phyloP scores from a whole-genome alignment of 1,140 invertebrate genomes.

The Ceratina calcarata region DNA sequence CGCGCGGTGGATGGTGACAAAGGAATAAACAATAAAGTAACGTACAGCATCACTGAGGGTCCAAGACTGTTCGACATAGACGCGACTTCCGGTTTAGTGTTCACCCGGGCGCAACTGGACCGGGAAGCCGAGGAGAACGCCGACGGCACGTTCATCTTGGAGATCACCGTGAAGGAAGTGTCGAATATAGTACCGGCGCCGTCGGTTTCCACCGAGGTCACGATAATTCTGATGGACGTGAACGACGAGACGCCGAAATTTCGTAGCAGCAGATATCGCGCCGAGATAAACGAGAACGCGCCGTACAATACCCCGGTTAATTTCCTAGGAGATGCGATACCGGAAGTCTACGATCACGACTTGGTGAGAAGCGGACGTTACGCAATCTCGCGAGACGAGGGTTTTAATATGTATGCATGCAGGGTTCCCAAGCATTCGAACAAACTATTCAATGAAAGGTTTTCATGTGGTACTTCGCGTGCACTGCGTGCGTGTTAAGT shows the following conservation, averaged over 20 bases:
- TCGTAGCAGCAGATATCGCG: conserved; percentile 88
- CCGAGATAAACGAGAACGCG: conserved; percentile 95
- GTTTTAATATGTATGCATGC: background rate
- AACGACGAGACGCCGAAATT: conserved; percentile 97
- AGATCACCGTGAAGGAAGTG: conserved; percentile 86
- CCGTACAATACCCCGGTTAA: conserved; percentile 94
- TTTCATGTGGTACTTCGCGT: too few species aligned
- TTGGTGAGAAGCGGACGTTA: conserved; percentile 82
- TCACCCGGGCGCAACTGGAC: conserved; percentile 88
- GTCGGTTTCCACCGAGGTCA: conserved; percentile 92
- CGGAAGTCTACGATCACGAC: conserved; percentile 96
- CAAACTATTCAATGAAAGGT: too few species aligned
- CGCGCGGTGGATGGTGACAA: conserved; percentile 94
- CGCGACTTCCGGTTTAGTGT: conserved; percentile 88
- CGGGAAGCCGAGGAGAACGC: conserved; percentile 89
- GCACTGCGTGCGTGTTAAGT: too few species aligned
- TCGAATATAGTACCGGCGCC: conserved; percentile 85
- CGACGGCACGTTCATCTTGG: conserved; percentile 92
- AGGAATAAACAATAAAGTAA: conserved; percentile 93
- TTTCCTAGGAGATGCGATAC: conserved; percentile 89
- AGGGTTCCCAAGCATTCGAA: background rate
- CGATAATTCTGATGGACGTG: conserved; percentile 95
- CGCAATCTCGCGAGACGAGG: background rate
- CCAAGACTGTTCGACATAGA: conserved; percentile 89
- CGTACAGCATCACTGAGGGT: conserved; percentile 89